Base-by-base conservation (phyloP, 2,113 vertebrate species). In the Sebastes schlegelii region DNA sequence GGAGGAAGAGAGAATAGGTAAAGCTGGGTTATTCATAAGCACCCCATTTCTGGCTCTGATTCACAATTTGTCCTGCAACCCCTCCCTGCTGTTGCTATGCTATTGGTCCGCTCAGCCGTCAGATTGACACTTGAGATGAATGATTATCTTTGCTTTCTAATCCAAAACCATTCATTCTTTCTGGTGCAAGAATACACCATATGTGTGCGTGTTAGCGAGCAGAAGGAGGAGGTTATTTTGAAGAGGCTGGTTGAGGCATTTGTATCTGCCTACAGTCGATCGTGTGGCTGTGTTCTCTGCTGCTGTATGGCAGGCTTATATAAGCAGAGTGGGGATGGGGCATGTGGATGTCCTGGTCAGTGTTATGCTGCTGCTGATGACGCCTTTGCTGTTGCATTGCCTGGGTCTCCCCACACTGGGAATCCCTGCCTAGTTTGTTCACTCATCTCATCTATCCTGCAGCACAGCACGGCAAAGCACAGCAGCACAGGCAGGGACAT, bases 351-450 rank as follows among this genome's bases (percentile, higher is more conserved):
- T 90, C 79, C 82, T 93, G 86, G 88, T 92, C 90, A 91, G 64
- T 91, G 89, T 91, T 91, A 89, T 84, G 10, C 14, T 21, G 55
- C 17, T 80, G 87, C 79, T 86, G 91, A 89, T 94, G 93, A 94
- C 86, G 91, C 84, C 69, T 84, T 88, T 90, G 84, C 91, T 89
- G 87, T 90, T 92, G 90, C 88, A 80, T 79, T 83, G 85, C 88
- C 70, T 76, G 89, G 91, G 92, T 89, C 86, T 92, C 83, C 92
- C 91, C 87, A 76, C 91, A 64, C 74, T 90, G 94, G 94, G 93
- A 95, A 91, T 95, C 93, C 95, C 92, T 92, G 85, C 85, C 77
- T 90, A 16, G 16, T 79, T 82, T 64, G 62, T 84, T 85, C 74
- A 16, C 42, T 69, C 58, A 72, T 91, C 82, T 82, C 63, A 55